These are phyloP conservation scores for Colostygia pectinataria DNA, from an alignment of 2,888 invertebrate genomes.

Conservation along the genomic window DNA sequence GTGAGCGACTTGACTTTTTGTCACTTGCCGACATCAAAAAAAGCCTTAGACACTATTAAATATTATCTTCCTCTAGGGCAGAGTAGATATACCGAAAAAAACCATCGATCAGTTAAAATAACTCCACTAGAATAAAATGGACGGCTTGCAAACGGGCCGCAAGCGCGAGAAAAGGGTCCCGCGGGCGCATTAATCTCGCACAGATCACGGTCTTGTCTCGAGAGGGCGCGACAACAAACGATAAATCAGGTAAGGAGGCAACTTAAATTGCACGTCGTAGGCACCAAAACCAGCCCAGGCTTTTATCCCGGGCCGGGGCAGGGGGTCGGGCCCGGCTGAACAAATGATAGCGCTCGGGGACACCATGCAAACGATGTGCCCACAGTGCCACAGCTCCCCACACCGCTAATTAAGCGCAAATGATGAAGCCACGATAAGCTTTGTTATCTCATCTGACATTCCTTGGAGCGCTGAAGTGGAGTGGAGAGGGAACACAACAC, in stretches of 20 bases:
- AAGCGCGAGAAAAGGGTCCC: neutral
- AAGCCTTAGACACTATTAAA: too few species aligned
- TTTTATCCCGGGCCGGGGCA: neutral
- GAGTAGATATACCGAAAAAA: too few species aligned
- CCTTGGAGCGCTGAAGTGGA: neutral
- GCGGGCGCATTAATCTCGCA: conserved; percentile 20
- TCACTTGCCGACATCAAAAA: too few species aligned
- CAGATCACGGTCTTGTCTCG: conserved; percentile 16
- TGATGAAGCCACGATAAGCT: conserved; percentile 5
- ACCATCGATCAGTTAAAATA: too few species aligned
- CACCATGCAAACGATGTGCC: conserved; percentile 6
- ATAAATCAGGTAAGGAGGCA: conserved; percentile 26
- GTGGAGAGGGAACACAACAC: neutral
- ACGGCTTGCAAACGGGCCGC: neutral
- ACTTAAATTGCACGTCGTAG: neutral
- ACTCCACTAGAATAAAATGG: neutral
- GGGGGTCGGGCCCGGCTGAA: neutral
- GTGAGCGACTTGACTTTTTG: too few species aligned
- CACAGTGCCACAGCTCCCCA: neutral
- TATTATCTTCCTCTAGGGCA: too few species aligned
- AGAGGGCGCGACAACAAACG: conserved; percentile 22
- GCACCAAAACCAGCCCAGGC: conserved; percentile 9
- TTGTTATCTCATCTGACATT: neutral
- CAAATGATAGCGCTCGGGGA: conserved; percentile 4
- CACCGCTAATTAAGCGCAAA: neutral